Evolutionary conservation across 2,888 invertebrate genomes (phyloP), one percentile per base, ranked within the genome.

Genomic region (Melanargia galathea): DNA sequence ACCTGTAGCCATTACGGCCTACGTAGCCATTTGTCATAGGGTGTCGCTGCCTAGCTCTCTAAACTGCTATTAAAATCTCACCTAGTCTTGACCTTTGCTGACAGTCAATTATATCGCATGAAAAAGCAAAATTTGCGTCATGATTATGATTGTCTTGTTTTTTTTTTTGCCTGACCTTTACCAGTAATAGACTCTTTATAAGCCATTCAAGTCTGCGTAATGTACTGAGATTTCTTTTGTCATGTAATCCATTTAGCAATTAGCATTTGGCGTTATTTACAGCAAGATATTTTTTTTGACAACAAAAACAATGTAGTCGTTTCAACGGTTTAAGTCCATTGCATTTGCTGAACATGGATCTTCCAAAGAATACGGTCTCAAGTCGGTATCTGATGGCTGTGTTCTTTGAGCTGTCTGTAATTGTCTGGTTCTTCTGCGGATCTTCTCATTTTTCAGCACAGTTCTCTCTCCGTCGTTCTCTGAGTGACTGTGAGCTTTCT

Each of bases 51-150:
- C 45, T 3, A 11, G 22, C 45, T 13, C 20, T 8, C 20, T 11
- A 49, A 49, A 16, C 8, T 30, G 49, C 16, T 24, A 26, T 49
- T 49, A 16, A 22, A 46, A 49, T 49, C 49, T 49, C 16, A 30
- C 49, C 49, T 30, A 49, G 26, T 30, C 26, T 49, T 49, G 49
- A 49, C 49, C 26, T 49, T 49, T 49, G 49, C 26, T 22, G 22
- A 22, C 26, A 26, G 16, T 49, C 26, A 49, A 49, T 49, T 49
- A 49, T 49, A 26, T 8, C 49, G 30, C 49, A 49, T 26, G 49
- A 49, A 49, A 30, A 49, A 26, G 49, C 16, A 26, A 26, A 49
- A 30, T 30, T 16, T 16, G 8, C n/a, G 24, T 26, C 49, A 30
- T 30, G 26, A 16, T 30, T 49, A 26, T 49, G n/a, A 16, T 16